These are phyloP conservation scores for Aromia moschata DNA, from an alignment of 2,888 invertebrate genomes.

Conservation along the genomic window DNA sequence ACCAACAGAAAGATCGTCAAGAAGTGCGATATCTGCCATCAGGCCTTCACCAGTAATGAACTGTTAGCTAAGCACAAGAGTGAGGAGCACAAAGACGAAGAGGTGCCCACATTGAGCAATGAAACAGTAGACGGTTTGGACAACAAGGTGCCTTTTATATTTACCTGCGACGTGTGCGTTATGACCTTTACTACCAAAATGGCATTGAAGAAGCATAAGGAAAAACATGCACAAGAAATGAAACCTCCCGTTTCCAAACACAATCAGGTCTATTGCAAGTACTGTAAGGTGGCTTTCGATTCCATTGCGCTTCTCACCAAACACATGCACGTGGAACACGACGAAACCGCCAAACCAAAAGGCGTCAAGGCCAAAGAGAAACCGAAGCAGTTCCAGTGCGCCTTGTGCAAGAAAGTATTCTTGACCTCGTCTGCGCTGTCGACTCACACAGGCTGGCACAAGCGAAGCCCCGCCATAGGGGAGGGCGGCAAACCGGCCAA, in stretches of 20 bases:
- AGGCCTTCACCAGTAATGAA: slow-evolving; percentile 66
- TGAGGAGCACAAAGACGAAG: slow-evolving; percentile 56
- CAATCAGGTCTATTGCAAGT: slow-evolving; percentile 52
- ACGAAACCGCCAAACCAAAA: slow-evolving; percentile 43
- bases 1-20: slow-evolving; percentile 50
- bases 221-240: slow-evolving; percentile 48
- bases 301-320: slow-evolving; percentile 46
- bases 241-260: slow-evolving; percentile 26
- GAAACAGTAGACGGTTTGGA: slow-evolving; percentile 22
- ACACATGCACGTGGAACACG: slow-evolving; percentile 58
- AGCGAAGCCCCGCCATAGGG: slow-evolving; percentile 54
- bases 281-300: slow-evolving; percentile 56
- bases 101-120: slow-evolving; percentile 40
- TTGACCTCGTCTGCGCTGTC: slow-evolving; percentile 69
- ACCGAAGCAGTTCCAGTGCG: slow-evolving; percentile 65
- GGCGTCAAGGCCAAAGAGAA: slow-evolving; percentile 31
- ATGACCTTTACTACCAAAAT: slow-evolving; percentile 60
- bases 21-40: slow-evolving; percentile 72
- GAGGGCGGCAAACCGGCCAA: slow-evolving; percentile 61
- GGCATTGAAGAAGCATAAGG: slow-evolving; percentile 61
- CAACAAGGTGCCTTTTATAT: slow-evolving; percentile 45
- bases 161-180: slow-evolving; percentile 62
- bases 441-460: slow-evolving; percentile 72
- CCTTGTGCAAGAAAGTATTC: slow-evolving; percentile 71
- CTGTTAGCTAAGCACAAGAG: slow-evolving; percentile 68